phyloP scores from a whole-genome alignment of 1,140 invertebrate species.

The Atta cephalotes region DNA sequence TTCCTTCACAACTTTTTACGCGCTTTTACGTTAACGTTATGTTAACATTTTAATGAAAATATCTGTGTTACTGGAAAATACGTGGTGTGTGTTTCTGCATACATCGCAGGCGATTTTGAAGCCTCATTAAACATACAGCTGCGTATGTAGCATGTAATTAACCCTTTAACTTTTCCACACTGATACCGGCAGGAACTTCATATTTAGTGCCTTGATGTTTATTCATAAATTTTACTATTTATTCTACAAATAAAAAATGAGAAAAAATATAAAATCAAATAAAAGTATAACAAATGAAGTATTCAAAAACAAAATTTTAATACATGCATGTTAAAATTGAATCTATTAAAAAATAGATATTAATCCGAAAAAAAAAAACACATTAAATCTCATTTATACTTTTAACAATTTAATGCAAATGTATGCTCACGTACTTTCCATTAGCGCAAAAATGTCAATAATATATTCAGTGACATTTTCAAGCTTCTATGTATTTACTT shows the following conservation, averaged over 20 bases:
- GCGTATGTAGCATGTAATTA: slow-evolving; percentile 68
- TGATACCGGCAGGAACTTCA: slow-evolving; percentile 13
- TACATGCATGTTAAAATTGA: neutral
- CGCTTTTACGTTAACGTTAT: neutral
- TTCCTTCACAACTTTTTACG: neutral
- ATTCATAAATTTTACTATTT: slow-evolving; percentile 12
- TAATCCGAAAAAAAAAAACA: neutral
- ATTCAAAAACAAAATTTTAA: neutral
- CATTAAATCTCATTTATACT: neutral
- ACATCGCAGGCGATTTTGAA: slow-evolving; percentile 36
- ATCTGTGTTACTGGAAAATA: slow-evolving; percentile 31
- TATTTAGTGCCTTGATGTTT: neutral
- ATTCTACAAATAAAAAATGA: neutral
- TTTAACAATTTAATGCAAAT: slow-evolving; percentile 8
- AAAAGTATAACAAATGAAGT: too few species aligned
- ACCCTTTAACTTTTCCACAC: slow-evolving; percentile 59
- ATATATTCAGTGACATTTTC: neutral
- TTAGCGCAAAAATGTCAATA: neutral
- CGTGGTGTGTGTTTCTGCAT: neutral
- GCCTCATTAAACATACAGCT: slow-evolving; percentile 69
- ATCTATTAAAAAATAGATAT: neutral
- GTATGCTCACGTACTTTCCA: slow-evolving; percentile 11
- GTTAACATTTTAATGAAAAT: slow-evolving; percentile 20
- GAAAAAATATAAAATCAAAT: neutral
- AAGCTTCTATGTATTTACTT: neutral